These are phyloP conservation scores for Isaurus tuberculatus DNA, from an alignment of 92 coral and sea anemone species.

Conservation along the genomic window DNA sequence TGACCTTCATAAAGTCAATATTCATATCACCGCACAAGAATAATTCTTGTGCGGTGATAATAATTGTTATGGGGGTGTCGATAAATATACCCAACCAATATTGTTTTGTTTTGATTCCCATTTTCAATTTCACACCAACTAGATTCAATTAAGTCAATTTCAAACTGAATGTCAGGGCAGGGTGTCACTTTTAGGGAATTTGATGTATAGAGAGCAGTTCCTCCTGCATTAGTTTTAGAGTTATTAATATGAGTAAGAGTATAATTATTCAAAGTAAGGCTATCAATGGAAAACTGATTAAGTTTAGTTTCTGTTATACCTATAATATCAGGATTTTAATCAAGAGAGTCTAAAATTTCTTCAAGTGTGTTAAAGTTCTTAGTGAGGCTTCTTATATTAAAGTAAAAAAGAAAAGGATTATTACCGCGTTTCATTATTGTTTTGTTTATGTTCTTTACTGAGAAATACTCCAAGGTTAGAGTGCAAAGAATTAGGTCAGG, in stretches of 20 bases:
- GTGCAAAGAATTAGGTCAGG: neutral
- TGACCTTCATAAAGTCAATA: neutral
- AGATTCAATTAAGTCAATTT: slow-evolving; percentile 20
- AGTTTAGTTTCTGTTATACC: slow-evolving; percentile 5
- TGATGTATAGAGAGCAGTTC: neutral
- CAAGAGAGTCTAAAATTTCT: neutral
- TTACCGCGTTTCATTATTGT: neutral
- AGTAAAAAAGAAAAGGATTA: slow-evolving; percentile 1
- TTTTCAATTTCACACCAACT: slow-evolving; percentile 41
- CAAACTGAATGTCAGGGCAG: slow-evolving; percentile 34
- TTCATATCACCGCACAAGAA: slow-evolving; percentile 14
- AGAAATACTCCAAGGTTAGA: neutral
- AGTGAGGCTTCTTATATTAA: neutral
- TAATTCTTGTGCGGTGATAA: slow-evolving; percentile 10
- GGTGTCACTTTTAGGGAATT: slow-evolving; percentile 1
- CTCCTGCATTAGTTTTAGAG: neutral
- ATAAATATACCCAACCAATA: slow-evolving; percentile 24
- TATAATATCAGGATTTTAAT: slow-evolving; percentile 4
- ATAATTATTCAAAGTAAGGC: neutral
- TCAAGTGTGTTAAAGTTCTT: neutral
- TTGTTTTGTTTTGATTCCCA: neutral
- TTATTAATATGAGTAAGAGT: neutral
- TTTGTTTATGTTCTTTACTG: neutral
- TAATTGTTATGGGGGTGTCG: neutral
- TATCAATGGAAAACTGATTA: neutral